Base-by-base conservation (phyloP, 1,140 invertebrate genomes). In the Dolichoris vasculosae region DNA sequence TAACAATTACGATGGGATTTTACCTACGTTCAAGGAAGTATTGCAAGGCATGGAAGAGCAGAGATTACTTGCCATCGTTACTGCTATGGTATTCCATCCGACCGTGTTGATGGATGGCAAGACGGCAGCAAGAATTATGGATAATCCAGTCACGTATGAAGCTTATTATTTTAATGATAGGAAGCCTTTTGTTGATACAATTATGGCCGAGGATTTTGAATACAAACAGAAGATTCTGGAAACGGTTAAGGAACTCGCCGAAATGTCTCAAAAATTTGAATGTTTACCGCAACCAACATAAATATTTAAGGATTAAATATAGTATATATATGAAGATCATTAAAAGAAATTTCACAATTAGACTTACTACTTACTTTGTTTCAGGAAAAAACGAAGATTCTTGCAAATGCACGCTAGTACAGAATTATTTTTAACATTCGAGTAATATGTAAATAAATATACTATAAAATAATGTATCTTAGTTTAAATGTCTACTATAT, bases 11-110 rank as follows among this genome's bases (percentile, higher is more conserved):
- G 20, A 87, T 9, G 82, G 88, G 0, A 30, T 78, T 23, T 48
- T 87, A 30, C 92, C 92, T 0, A n/a, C 88, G 3, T 92, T 90
- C 90, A 82, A 85, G 0, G 91, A 93, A 77, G 35, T 93, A 35
- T 8, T 90, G 0, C 59, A 90, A 35, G 89, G 90, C 8, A 87
- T 90, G 0, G 89, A 93, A 26, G 92, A 93, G 46, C 90, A 93
- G 43, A 91, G 88, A 46, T 78, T 92, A 6, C 89, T 86, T n/a
- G 91, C 90, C 9, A 15, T 90, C 23, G 86, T 91, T 15, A 89
- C 89, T 0, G 91, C 92, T 0, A 81, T 83, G 0, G 46, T 91
- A 11, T 92, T 88, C 75, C 91, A 90, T 81, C 93, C 91, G 1
- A 90, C 90, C 0, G 87, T 91, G 11, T 79, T 93, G 20, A 75